Evolutionary conservation across 2,888 invertebrate species (phyloP), one percentile per base, ranked within the genome.

Genomic region (Diploptera punctata): DNA sequence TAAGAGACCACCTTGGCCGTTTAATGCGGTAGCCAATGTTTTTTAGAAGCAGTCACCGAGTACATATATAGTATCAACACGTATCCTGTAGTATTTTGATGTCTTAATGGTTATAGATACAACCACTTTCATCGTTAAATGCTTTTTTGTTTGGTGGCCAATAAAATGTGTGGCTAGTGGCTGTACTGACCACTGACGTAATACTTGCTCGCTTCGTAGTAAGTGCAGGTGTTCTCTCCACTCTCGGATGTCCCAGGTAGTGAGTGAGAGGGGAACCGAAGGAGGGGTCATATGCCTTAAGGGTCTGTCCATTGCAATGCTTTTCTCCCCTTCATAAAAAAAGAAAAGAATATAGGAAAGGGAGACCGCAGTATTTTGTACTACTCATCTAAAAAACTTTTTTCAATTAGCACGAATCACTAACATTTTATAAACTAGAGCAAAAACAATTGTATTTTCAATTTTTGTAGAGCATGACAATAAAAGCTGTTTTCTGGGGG

Each of bases 241-340:
- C n/a, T 52, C 52, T 21, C 24, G 19, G 52, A 24, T 52, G 52
- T 21, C 16, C 62, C 62, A 62, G 62, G 62, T 62, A 62, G 31
- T 21, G 62, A 43, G 43, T 13, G 24, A 18, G 19, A 21, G 54
- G 16, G n/a, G 43, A 31, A 43, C 16, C 18, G 19, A 47, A 33
- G 61, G 43, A 43, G 62, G 43, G 61, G 19, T 24, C 24, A 26
- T 19, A 21, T 62, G 62, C 62, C 62, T 43, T 31, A 16, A 43
- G 62, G 43, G 38, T 33, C 62, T 62, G 62, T 62, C 62, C 62
- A 62, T 62, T 62, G 62, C 62, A 62, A 62, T 62, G 62, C 62
- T 62, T 16, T 9, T 52, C 24, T 24, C 49, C 43, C 62, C 62
- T 62, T 33, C n/a, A 19, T 43, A 52, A 52, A 21, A 24, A 47